These are phyloP conservation scores for Lucinisca nassula DNA, from an alignment of 2,888 invertebrate genomes.

Conservation along the genomic window DNA sequence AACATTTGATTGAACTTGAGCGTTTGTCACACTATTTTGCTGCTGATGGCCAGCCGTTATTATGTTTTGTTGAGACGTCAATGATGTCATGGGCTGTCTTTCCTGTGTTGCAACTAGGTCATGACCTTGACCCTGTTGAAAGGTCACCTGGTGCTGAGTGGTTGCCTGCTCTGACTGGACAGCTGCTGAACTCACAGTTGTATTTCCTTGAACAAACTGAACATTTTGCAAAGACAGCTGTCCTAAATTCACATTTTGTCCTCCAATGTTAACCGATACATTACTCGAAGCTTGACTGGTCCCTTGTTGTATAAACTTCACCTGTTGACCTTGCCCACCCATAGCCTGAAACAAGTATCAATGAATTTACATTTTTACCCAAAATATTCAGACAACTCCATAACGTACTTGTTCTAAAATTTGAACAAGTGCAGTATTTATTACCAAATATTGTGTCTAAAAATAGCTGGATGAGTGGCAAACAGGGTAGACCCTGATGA, in stretches of 20 bases:
- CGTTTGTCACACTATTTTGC: neutral
- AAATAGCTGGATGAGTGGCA: too few relatives aligned
- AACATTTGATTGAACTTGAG: neutral
- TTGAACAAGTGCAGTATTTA: too few relatives aligned
- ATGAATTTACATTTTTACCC: too few relatives aligned
- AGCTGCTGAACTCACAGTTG: constrained; percentile 48
- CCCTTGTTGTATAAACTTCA: constrained; percentile 71
- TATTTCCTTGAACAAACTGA: constrained; percentile 41
- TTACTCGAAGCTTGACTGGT: constrained; percentile 45
- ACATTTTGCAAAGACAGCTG: constrained; percentile 68
- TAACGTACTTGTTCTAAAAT: too few relatives aligned
- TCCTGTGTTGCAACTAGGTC: neutral
- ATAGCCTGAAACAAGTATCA: neutral
- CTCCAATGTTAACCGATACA: constrained; percentile 78
- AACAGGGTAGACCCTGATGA: too few relatives aligned
- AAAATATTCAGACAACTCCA: too few relatives aligned
- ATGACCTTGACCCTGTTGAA: constrained; percentile 50
- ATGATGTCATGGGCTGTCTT: constrained; percentile 15
- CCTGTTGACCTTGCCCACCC: constrained; percentile 49
- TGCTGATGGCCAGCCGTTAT: constrained; percentile 23
- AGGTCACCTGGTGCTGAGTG: constrained; percentile 28
- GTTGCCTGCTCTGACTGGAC: constrained; percentile 25
- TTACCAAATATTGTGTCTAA: too few relatives aligned
- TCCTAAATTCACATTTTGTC: constrained; percentile 77
- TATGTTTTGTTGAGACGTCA: constrained; percentile 32